Conservation (phyloP, 2,797 vertebrate genomes). For the Rhynchotus rufescens region DNA sequence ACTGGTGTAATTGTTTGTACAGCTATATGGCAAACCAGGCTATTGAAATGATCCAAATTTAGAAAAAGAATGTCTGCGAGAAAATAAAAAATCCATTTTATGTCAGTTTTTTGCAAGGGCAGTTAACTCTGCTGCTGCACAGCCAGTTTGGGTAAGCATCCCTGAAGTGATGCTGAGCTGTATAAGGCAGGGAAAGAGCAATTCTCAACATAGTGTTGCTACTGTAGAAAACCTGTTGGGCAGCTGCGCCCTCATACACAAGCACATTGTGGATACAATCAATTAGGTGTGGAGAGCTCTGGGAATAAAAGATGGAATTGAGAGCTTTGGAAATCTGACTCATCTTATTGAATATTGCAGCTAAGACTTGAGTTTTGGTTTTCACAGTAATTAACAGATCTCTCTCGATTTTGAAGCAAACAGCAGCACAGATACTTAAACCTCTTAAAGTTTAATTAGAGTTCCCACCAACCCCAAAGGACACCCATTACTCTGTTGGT, state of each 20-base stretch:
- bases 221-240: not conserved
- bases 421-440: not conserved
- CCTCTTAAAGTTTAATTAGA: not conserved
- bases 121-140: not conserved
- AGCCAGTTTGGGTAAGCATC: not conserved
- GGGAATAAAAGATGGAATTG: not conserved
- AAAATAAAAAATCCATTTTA: not conserved
- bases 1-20: not conserved
- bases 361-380: not conserved
- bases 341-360: rapidly evolving
- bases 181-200: not conserved
- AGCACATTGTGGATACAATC: not conserved
- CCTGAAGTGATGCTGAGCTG: not conserved
- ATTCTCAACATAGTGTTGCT: not conserved
- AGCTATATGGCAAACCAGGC: not conserved
- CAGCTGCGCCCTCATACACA: not conserved
- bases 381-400: not conserved
- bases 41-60: not conserved
- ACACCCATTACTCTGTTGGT: not conserved
- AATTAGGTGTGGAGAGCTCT: not conserved
- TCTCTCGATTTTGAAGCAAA: not conserved
- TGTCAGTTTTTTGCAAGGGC: not conserved
- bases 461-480: not conserved
- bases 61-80: not conserved
- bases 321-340: conserved; percentile 10